Conservation (phyloP, 2,888 invertebrate genomes). For the Steinernema hermaphroditum region DNA sequence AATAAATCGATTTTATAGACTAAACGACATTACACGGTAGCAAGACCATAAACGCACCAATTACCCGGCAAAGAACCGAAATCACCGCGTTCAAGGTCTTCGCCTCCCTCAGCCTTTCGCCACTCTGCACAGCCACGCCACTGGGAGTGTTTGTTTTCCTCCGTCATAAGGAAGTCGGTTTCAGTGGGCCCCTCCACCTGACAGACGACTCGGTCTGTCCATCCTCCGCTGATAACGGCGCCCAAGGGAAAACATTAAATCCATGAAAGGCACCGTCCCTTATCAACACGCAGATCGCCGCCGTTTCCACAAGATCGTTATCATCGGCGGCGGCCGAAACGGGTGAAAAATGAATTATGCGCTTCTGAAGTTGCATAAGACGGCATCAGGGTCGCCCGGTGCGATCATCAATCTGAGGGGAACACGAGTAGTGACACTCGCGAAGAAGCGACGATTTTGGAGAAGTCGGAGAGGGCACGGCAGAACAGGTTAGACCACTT, state of each 20-base stretch:
- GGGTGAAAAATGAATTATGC: constrained; percentile 11
- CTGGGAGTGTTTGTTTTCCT: too few species aligned
- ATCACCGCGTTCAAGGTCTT: background rate
- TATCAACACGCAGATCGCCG: background rate
- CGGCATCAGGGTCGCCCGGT: background rate
- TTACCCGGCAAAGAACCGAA: background rate
- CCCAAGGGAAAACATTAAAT: constrained; percentile 1
- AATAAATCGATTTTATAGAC: too few species aligned
- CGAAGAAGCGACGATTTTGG: constrained; percentile 12
- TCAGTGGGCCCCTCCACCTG: too few species aligned
- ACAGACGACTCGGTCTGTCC: background rate
- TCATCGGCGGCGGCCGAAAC: background rate
- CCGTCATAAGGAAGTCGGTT: too few species aligned
- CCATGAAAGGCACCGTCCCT: background rate
- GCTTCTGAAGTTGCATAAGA: background rate
- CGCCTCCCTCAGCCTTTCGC: background rate
- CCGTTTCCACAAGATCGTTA: background rate
- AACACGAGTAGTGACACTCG: constrained; percentile 10
- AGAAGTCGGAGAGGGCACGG: background rate
- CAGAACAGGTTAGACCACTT: constrained; percentile 10
- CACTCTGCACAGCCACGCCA: too few species aligned
- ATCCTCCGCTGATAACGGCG: background rate
- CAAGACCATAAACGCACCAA: background rate
- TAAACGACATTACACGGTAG: background rate
- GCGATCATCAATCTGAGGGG: constrained; percentile 4